Base-by-base conservation (phyloP, 2,113 vertebrate species). In the Cinclus mexicanus region DNA sequence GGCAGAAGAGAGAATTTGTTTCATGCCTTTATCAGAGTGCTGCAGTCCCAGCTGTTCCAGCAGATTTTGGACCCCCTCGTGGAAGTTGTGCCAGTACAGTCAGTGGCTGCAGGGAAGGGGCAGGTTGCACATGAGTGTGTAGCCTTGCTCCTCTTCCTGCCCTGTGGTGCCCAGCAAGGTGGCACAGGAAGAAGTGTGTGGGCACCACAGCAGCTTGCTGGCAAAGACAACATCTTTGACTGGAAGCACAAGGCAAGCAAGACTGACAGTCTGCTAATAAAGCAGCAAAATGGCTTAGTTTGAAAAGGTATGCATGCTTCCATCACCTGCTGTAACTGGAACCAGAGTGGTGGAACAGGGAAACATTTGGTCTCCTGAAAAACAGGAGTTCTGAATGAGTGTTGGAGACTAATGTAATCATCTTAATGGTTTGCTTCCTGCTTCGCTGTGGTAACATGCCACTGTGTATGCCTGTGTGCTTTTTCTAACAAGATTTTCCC, bases 71-170 rank as follows among this genome's bases (percentile, higher is more conserved):
- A 39, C 21, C 29, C 11, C 5, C 35, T n/a, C 0, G 0, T 44
- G 20, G 42, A 8, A 29, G 41, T 11, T 4, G 12, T 72, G 53
- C 49, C 25, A 14, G 0, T 49, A 1, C 22, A 68, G 8, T 1
- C 22, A 68, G 8, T 2, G 4, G 52, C 52, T 82, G 64, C 49
- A 79, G 77, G 69, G 15, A 78, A 47, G 57, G 42, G 28, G 37
- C 16, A 67, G 33, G 42, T 39, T 49, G 16, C 10, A 0, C 8
- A 0, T 7, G 28, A 6, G 8, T 33, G 78, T 60, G 61, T 3
- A 19, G 41, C 17, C 50, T 57, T 1, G 1, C 25, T 88, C 19
- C 8, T 79, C 31, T 83, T 76, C 61, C 60, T 78, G 35, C 24
- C 17, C 23, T 1, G 5, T 20, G 10, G 15, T 46, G 42, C 75